These are phyloP conservation scores for Delichon dasypus DNA, from an alignment of 2,797 vertebrate genomes.

Conservation along the genomic window DNA sequence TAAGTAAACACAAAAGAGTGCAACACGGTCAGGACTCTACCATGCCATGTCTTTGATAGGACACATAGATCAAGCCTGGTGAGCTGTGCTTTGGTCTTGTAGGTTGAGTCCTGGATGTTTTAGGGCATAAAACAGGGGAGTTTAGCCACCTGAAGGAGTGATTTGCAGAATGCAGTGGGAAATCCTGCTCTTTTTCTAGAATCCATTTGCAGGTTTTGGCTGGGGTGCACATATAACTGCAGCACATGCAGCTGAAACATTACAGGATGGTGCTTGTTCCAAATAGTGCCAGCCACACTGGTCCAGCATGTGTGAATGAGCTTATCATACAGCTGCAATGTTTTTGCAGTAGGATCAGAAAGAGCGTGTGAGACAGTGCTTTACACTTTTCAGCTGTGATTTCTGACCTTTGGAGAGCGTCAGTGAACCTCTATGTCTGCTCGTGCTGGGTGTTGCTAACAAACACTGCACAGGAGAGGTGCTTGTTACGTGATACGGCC, in stretches of 20 bases:
- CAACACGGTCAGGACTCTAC: not conserved
- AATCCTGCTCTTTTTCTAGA: not conserved
- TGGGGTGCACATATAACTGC: not conserved
- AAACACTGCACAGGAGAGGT: not conserved
- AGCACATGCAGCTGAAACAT: not conserved
- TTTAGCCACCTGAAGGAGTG: not conserved
- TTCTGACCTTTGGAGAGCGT: not conserved
- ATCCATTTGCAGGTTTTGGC: not conserved
- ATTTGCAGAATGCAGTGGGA: not conserved
- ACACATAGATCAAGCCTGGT: fast-evolving
- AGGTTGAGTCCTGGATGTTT: not conserved
- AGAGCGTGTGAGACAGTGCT: not conserved
- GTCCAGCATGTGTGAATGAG: not conserved
- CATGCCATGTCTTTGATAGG: not conserved
- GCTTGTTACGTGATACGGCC: not conserved
- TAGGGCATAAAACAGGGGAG: not conserved
- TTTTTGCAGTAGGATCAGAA: not conserved
- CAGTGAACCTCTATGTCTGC: not conserved
- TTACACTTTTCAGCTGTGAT: not conserved
- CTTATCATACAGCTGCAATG: not conserved
- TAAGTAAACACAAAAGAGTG: not conserved
- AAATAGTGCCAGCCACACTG: not conserved
- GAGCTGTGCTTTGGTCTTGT: not conserved
- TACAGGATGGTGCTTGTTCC: not conserved
- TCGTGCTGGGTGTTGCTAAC: not conserved